Percentiles rank a stretch among this genome's conserved stretches.
Evolutionary conservation across 2,797 vertebrate genomes (phyloP).

Genomic region (Chiroxiphia lanceolata): DNA sequence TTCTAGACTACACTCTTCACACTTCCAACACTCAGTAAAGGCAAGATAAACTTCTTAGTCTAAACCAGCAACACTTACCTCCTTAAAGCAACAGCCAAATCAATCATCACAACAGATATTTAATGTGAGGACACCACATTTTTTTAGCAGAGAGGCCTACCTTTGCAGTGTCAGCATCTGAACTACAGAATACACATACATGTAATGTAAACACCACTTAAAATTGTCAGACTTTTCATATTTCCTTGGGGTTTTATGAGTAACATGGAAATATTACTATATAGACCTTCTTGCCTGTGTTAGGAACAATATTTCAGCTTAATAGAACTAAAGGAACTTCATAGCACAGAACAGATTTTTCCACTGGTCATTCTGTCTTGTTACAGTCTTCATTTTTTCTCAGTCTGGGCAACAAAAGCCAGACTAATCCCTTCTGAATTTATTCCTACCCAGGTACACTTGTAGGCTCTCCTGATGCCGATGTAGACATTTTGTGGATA

Average conservation of each 20-base stretch:
- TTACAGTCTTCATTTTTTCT: background rate
- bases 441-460: background rate
- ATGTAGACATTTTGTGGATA: background rate
- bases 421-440: background rate
- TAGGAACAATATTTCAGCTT: background rate
- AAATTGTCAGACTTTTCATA: background rate
- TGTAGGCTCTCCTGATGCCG: background rate
- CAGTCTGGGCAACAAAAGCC: background rate
- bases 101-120: background rate
- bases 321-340: background rate
- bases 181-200: background rate
- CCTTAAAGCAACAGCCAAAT: background rate
- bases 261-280: background rate
- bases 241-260: background rate
- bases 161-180: background rate
- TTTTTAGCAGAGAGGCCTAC: background rate
- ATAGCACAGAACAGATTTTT: background rate
- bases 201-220: background rate
- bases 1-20: background rate
- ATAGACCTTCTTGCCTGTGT: background rate
- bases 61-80: background rate
- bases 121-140: background rate
- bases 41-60: background rate
- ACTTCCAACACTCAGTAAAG: background rate
- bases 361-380: background rate